These are phyloP conservation scores for Streblospio benedicti DNA, from an alignment of 1,140 invertebrate genomes.

Conservation along the genomic window DNA sequence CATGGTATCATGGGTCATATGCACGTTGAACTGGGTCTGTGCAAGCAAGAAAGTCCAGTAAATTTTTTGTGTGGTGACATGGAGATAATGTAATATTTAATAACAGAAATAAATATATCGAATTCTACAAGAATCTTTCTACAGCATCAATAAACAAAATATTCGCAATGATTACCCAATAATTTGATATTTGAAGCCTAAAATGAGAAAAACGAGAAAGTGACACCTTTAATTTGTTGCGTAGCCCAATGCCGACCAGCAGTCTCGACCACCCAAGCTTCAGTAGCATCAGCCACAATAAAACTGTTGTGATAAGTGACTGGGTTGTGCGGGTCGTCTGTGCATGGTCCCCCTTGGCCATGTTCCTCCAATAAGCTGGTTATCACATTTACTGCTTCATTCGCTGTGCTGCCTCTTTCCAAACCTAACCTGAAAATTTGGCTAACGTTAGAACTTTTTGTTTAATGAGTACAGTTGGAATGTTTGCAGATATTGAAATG, in stretches of 20 bases:
- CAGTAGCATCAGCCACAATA: constrained; percentile 56
- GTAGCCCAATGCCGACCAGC: constrained; percentile 65
- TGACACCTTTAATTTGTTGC: constrained; percentile 2
- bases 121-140: neutral
- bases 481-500: no score
- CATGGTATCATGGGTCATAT: no score
- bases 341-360: constrained; percentile 62
- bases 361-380: constrained; percentile 56
- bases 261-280: constrained; percentile 67
- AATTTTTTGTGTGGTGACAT: no score
- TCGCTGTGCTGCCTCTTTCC: constrained; percentile 56
- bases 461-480: no score
- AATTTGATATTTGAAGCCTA: neutral
- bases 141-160: neutral
- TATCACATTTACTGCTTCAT: constrained; percentile 58
- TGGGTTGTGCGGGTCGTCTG: constrained; percentile 18
- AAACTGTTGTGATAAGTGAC: constrained; percentile 62
- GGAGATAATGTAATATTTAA: no score
- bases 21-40: no score
- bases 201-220: neutral
- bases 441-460: neutral
- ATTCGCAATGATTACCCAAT: neutral
- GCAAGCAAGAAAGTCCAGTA: neutral
- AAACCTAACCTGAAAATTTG: constrained; percentile 52
- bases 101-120: no score